Percentiles rank a stretch among this genome's conserved stretches.
These are phyloP conservation scores for Malurus cyaneus DNA, from an alignment of 2,113 vertebrate species.

Conservation along the genomic window DNA sequence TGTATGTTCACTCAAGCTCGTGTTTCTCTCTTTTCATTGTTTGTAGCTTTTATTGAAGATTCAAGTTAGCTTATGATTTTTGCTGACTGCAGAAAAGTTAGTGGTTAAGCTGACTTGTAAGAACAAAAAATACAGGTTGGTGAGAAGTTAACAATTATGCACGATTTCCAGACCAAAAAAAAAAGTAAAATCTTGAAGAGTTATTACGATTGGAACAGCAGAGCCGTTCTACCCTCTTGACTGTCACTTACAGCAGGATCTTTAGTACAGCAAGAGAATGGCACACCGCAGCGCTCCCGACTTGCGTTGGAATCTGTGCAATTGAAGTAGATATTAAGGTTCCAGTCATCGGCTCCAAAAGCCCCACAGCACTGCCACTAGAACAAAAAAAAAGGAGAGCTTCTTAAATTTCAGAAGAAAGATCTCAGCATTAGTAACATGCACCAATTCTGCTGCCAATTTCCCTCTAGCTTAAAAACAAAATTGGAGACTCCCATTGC, in stretches of 20 bases:
- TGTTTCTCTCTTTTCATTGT: not conserved
- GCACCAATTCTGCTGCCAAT: not conserved
- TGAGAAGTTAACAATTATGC: not conserved
- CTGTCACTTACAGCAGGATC: conserved; percentile 86
- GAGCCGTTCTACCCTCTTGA: not conserved
- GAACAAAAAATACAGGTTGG: not conserved
- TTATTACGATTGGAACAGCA: not conserved
- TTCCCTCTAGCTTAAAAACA: not conserved
- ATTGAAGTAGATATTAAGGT: conserved; percentile 98
- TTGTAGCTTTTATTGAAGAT: no score
- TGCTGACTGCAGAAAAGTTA: not conserved
- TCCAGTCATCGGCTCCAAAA: conserved; percentile 94
- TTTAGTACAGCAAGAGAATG: conserved; percentile 97
- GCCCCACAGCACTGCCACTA: conserved; percentile 98
- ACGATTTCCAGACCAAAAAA: not conserved
- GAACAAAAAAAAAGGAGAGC: conserved; percentile 32
- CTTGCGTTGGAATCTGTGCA: conserved; percentile 94
- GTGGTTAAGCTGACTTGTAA: not conserved
- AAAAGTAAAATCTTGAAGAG: not conserved
- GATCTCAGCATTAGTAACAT: not conserved
- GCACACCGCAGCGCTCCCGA: conserved; percentile 93
- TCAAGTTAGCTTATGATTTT: not conserved
- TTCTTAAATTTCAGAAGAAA: not conserved
- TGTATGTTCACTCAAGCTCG: not conserved
- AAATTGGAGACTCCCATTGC: not conserved